Percentiles rank a stretch among this genome's conserved stretches.
Evolutionary conservation across 2,888 invertebrate species (phyloP).

Genomic region (Chesias legatella): DNA sequence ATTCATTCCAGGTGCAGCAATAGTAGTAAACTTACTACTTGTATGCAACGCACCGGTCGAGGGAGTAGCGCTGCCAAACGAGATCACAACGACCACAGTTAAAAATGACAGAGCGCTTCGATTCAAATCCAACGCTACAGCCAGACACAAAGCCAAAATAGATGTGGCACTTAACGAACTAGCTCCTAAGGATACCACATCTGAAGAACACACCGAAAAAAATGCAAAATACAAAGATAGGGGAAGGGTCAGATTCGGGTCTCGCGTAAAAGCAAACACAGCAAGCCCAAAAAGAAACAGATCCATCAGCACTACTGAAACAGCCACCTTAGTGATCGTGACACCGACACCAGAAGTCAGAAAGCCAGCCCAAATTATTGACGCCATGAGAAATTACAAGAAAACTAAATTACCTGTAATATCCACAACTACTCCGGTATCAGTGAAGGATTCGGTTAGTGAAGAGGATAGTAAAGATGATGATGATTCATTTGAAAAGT

Average conservation of each 20-base stretch:
- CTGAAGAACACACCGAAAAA: conserved; percentile 68
- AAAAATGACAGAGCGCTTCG: conserved; percentile 50
- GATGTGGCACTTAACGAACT: conserved; percentile 67
- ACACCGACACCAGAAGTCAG: conserved; percentile 70
- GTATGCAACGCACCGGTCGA: conserved; percentile 58
- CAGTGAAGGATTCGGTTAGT: conserved; percentile 37
- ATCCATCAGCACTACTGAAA: conserved; percentile 41
- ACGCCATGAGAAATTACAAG: conserved; percentile 62
- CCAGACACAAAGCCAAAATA: conserved; percentile 45
- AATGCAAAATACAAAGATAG: conserved; percentile 73
- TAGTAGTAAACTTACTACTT: conserved; percentile 72
- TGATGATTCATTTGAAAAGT: conserved; percentile 63
- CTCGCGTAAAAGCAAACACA: conserved; percentile 51
- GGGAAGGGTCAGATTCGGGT: conserved; percentile 60
- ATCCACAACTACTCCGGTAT: conserved; percentile 43
- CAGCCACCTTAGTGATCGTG: conserved; percentile 54
- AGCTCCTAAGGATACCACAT: conserved; percentile 59
- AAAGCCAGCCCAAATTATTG: conserved; percentile 61
- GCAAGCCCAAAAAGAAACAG: conserved; percentile 44
- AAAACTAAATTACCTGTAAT: conserved; percentile 57
- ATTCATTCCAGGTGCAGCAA: conserved; percentile 67
- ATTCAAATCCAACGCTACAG: conserved; percentile 40
- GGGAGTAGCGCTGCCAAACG: conserved; percentile 54
- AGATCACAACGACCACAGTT: conserved; percentile 48
- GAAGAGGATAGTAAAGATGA: conserved; percentile 52